phyloP scores from a whole-genome alignment of 2,113 vertebrate genomes.

The Lepus americanus region DNA sequence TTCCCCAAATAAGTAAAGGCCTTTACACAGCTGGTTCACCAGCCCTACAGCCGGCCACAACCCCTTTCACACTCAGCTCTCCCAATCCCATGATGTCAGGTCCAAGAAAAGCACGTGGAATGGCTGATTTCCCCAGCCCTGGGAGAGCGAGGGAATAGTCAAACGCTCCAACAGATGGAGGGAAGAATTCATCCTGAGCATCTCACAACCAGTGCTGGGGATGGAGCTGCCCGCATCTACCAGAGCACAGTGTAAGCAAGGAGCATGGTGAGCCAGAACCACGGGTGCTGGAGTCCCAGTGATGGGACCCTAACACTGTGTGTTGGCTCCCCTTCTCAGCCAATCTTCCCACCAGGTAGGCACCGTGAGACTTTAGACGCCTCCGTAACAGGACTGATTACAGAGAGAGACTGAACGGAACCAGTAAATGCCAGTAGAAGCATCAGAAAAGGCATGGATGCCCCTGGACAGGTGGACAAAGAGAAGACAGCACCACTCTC shows the following conservation, averaged over 20 bases:
- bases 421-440: not conserved
- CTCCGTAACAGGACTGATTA: not conserved
- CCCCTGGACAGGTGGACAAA: not conserved
- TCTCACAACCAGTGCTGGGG: not conserved
- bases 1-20: not conserved
- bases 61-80: not conserved
- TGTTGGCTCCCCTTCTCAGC: too few relatives aligned
- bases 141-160: not conserved
- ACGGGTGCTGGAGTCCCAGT: not conserved
- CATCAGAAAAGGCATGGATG: not conserved
- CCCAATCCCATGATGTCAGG: not conserved
- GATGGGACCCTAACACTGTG: not conserved
- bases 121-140: not conserved
- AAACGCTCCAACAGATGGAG: not conserved
- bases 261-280: accelerated
- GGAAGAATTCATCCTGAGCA: not conserved
- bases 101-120: slow-evolving; percentile 24
- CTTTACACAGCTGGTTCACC: not conserved
- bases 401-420: not conserved
- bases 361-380: not conserved
- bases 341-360: too few relatives aligned
- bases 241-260: not conserved
- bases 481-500: not conserved
- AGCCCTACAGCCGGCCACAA: not conserved
- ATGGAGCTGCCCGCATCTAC: not conserved